Percentiles rank a stretch among this genome's conserved stretches.
These are phyloP conservation scores for Misgurnus mizolepis DNA, from an alignment of 2,113 vertebrate genomes.

Conservation along the genomic window DNA sequence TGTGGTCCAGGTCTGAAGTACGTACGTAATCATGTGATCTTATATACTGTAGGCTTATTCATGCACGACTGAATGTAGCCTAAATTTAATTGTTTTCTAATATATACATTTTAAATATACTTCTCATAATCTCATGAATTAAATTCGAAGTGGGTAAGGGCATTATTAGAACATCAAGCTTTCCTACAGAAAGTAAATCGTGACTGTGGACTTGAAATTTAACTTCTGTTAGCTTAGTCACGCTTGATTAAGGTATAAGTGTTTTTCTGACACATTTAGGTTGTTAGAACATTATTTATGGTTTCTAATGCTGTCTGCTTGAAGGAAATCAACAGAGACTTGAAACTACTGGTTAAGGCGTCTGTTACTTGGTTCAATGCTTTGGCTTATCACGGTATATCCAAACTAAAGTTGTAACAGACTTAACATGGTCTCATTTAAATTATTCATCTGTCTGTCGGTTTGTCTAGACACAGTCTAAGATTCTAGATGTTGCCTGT, in stretches of 20 bases:
- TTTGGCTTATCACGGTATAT: too few species aligned
- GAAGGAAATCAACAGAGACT: not conserved
- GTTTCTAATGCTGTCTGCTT: slow-evolving; percentile 21
- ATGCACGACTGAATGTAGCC: not conserved
- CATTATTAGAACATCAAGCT: not conserved
- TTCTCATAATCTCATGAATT: not conserved
- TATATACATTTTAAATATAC: not conserved
- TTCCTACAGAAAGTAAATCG: slow-evolving; percentile 32
- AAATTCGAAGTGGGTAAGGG: not conserved
- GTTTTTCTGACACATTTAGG: slow-evolving; percentile 46
- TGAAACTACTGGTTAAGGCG: slow-evolving; percentile 63
- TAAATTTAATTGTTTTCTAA: not conserved
- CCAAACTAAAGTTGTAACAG: too few species aligned
- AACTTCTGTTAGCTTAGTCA: slow-evolving; percentile 44
- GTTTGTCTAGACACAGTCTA: not conserved
- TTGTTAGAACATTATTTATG: slow-evolving; percentile 29
- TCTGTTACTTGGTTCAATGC: too few species aligned
- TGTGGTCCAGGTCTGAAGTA: slow-evolving; percentile 8
- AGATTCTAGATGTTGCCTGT: not conserved
- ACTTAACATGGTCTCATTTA: too few species aligned
- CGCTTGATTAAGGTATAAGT: slow-evolving; percentile 34
- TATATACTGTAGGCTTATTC: not conserved
- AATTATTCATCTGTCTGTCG: not conserved
- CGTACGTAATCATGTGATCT: not conserved
- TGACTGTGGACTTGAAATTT: slow-evolving; percentile 18